Evolutionary conservation across 2,113 vertebrate genomes (phyloP).

Genomic region (Potamarius usumacintae): DNA sequence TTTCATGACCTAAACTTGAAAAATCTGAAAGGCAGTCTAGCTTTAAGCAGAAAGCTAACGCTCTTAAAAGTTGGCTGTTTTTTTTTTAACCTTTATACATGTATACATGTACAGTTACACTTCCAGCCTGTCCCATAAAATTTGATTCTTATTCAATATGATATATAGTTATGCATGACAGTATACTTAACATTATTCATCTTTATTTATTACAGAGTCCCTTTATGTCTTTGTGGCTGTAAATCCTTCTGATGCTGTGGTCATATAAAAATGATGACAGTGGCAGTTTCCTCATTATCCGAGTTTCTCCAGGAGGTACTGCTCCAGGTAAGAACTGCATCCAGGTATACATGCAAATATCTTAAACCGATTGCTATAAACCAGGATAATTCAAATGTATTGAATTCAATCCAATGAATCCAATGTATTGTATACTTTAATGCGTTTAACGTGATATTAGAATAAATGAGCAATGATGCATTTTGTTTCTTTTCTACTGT

Average conservation of each 20-base stretch:
- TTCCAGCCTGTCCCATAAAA: slow-evolving; percentile 17
- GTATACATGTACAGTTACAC: background rate
- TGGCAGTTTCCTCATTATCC: slow-evolving; percentile 4
- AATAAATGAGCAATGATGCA: background rate
- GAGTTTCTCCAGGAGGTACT: slow-evolving; percentile 1
- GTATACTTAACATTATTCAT: slow-evolving; percentile 52
- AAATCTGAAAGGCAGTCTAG: too few species aligned
- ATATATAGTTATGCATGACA: slow-evolving; percentile 32
- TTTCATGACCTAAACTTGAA: too few species aligned
- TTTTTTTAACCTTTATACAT: background rate
- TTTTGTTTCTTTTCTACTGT: background rate
- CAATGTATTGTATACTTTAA: background rate
- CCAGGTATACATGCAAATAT: background rate
- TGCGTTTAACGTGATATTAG: background rate
- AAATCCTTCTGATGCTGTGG: slow-evolving; percentile 46
- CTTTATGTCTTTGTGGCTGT: slow-evolving; percentile 34
- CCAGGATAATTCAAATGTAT: background rate
- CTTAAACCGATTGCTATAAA: background rate
- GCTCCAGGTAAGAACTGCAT: slow-evolving; percentile 24
- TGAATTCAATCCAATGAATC: background rate
- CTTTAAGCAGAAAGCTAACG: background rate
- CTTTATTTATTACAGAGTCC: slow-evolving; percentile 62
- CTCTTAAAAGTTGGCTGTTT: background rate
- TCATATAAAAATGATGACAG: slow-evolving; percentile 60
- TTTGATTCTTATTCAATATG: background rate